Percentiles rank a stretch among this genome's conserved stretches.
Conservation (phyloP, 2,113 vertebrate species). For the Siniperca knerii region DNA sequence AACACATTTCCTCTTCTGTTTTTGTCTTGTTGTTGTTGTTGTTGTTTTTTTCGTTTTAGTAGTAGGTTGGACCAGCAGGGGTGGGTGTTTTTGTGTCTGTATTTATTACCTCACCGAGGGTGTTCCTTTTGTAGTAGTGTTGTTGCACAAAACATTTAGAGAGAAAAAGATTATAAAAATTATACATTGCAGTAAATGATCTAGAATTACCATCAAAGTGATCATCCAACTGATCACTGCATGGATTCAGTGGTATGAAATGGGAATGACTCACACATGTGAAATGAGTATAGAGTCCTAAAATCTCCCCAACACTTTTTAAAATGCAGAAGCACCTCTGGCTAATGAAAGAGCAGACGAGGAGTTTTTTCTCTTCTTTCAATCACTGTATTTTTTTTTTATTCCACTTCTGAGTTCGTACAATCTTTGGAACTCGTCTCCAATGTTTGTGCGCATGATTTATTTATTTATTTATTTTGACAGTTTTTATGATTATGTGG, state of each 20-base stretch:
- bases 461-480: not conserved
- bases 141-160: not conserved
- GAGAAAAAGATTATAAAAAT: not conserved
- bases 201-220: slow-evolving; percentile 13
- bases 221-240: not conserved
- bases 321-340: slow-evolving; percentile 54
- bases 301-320: slow-evolving; percentile 48
- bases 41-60: not conserved
- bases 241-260: slow-evolving; percentile 11
- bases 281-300: slow-evolving; percentile 20
- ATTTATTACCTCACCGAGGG: not conserved
- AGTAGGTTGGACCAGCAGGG: not conserved
- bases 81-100: not conserved
- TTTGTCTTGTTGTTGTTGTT: not conserved
- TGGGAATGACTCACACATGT: slow-evolving; percentile 29
- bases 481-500: not conserved
- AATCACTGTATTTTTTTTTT: slow-evolving; percentile 26
- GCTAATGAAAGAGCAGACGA: slow-evolving; percentile 34
- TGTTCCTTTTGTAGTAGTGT: not conserved
- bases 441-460: slow-evolving; percentile 20
- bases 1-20: not conserved
- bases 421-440: slow-evolving; percentile 6
- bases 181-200: slow-evolving; percentile 3
- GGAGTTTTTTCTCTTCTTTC: slow-evolving; percentile 13
- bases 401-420: slow-evolving; percentile 5